Evolutionary conservation across 1,140 invertebrate species (phyloP), one percentile per base, ranked within the genome.

Genomic region (Sarcophaga bullata): DNA sequence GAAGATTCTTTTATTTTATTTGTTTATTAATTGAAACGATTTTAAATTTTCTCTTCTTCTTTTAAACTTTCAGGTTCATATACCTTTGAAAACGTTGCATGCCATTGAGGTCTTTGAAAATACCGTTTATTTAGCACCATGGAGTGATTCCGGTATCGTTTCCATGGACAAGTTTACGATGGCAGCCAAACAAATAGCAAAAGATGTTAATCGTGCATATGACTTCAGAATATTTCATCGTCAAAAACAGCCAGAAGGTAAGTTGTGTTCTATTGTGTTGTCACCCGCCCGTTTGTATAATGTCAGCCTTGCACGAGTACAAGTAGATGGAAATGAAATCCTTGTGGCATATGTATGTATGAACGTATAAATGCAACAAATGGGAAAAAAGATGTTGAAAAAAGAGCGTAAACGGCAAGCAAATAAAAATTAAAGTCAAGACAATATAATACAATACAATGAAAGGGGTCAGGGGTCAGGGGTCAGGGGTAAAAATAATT

Each of bases 41-140:
- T 50, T 6, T 54, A 52, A 37, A 11, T 81, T 82, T 37, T 82
- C 81, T 83, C 54, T 73, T n/a, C 52, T 54, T 80, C n/a, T 84
- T 84, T 85, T 37, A 37, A 1, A 84, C 82, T 83, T 86, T 82
- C 87, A 95, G 93, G 93, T 93, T 3, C 92, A 93, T 82, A 92
- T 94, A 87, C 85, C 86, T 9, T 52, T 90, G 76, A 89, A 88
- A 83, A 86, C 84, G 58, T 90, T 95, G 68, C 93, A 94, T 85
- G 93, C 93, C 48, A 91, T 96, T 50, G 92, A 93, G n/a, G 89
- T 95, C 47, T 94, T 96, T 88, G 94, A 95, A 88, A 93, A 92
- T 85, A 91, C 91, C 84, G 87, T 95, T 78, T 95, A 92, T 90
- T 91, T 95, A 76, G 93, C 94, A 50, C 93, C 92, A 73, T 95